Base-by-base conservation (phyloP, 2,113 vertebrate genomes). In the Clarias batrachus region DNA sequence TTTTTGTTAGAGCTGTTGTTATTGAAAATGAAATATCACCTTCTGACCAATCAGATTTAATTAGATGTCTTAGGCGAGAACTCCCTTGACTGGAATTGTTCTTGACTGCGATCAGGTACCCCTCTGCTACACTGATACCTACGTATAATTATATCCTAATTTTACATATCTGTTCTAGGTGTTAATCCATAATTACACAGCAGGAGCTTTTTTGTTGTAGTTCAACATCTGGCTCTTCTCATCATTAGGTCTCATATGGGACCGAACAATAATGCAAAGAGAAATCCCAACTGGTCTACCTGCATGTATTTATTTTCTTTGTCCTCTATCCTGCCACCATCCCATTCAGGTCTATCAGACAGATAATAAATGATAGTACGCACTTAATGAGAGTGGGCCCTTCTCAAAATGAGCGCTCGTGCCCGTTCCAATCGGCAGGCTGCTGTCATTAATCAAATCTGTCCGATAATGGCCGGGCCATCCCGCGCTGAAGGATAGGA, bases 201-300 rank as follows among this genome's bases (percentile, higher is more conserved):
- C 27, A 23, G 1, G 76, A 68, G 27, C 19, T 23, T 33, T 25
- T 23, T 66, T 56, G 25, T 76, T 78, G 59, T 66, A 70, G 8
- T 70, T 70, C 66, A 86, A 80, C 66, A 86, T 81, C 57, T 86
- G 85, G 81, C 33, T 80, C 52, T 59, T 37, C 81, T 89, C 86
- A 81, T 83, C 66, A 84, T 80, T 78, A 66, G 60, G 16, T 37
- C 76, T 25, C 74, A 57, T 27, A 21, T 81, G 70, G 88, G 33
- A 77, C 9, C 12, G 37, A 62, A 68, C 66, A 70, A 25, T 78
- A 19, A 13, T 54, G 59, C 94, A 94, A 95, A 94, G 93, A 90
- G 92, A 92, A 92, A 92, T 91, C 95, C 85, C 56, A 84, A 66
- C 68, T 59, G 82, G 27, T 79, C 23, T 80, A 17, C 74, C 70